These are phyloP conservation scores for Rhynchonema sp. DNA, from an alignment of 2,888 invertebrate species.

Conservation along the genomic window DNA sequence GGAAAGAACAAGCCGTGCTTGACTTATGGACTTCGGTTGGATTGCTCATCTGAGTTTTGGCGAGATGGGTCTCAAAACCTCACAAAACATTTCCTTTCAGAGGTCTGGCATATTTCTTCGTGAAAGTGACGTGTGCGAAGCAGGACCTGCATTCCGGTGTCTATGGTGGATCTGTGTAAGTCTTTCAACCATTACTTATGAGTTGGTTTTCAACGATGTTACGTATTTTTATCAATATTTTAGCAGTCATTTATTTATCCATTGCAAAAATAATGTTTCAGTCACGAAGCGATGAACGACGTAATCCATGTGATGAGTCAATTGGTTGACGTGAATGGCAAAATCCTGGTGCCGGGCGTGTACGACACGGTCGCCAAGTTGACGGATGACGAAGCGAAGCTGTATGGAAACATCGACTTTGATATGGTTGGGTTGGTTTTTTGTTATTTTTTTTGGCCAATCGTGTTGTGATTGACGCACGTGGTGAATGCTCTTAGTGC, in stretches of 20 bases:
- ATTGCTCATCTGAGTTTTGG: not conserved
- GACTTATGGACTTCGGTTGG: constrained; percentile 60
- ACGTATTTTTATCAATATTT: too few species aligned
- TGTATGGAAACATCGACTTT: constrained; percentile 67
- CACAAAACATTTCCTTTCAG: constrained; percentile 25
- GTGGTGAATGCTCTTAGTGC: not conserved
- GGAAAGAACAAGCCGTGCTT: constrained; percentile 90
- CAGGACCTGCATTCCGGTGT: constrained; percentile 91
- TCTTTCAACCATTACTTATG: constrained; percentile 11
- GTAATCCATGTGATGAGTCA: constrained; percentile 62
- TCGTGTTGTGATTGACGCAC: constrained; percentile 8
- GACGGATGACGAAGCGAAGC: constrained; percentile 31
- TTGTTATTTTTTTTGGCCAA: not conserved
- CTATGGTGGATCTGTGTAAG: constrained; percentile 76
- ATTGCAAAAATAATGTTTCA: constrained; percentile 7
- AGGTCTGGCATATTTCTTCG: constrained; percentile 57
- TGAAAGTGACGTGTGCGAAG: constrained; percentile 52
- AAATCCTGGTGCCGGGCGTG: constrained; percentile 59
- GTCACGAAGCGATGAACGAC: constrained; percentile 69
- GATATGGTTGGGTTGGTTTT: constrained; percentile 38
- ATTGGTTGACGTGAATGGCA: constrained; percentile 64
- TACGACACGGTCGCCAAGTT: constrained; percentile 57
- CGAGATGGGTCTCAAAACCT: too few species aligned
- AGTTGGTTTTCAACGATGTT: not conserved
- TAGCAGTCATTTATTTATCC: too few species aligned